Evolutionary conservation across 2,113 vertebrate species (phyloP).

Genomic region (Triplophysa dalaica): DNA sequence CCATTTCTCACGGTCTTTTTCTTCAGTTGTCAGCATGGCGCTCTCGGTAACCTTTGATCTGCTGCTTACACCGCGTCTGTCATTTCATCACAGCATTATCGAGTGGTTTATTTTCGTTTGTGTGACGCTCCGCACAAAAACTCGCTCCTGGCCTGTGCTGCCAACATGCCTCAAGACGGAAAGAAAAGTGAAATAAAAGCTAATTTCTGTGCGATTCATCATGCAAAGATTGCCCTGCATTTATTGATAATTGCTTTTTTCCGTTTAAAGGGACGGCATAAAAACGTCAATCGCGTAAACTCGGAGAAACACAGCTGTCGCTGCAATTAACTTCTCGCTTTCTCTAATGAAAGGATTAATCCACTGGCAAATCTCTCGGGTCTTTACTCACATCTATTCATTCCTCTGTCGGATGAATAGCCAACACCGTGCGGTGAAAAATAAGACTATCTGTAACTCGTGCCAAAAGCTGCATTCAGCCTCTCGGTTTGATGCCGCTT

Average conservation of each 20-base stretch:
- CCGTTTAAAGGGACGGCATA: conserved; percentile 69
- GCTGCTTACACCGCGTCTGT: conserved; percentile 57
- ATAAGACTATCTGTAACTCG: conserved; percentile 70
- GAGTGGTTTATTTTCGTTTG: conserved; percentile 73
- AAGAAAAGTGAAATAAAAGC: conserved; percentile 67
- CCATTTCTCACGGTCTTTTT: conserved; percentile 20
- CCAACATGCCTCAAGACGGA: conserved; percentile 63
- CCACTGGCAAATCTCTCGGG: conserved; percentile 75
- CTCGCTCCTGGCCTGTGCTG: conserved; percentile 58
- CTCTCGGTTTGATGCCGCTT: conserved; percentile 66
- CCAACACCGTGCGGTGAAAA: conserved; percentile 62
- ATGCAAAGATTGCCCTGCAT: conserved; percentile 73
- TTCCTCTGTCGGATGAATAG: conserved; percentile 66
- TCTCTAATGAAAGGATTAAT: conserved; percentile 81
- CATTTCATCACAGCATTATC: conserved; percentile 55
- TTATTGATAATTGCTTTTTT: conserved; percentile 83
- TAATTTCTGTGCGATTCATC: conserved; percentile 76
- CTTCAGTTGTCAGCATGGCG: conserved; percentile 55
- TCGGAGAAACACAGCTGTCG: conserved; percentile 77
- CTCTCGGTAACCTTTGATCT: conserved; percentile 70
- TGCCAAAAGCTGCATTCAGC: conserved; percentile 73
- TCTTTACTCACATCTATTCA: conserved; percentile 76
- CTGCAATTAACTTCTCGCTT: conserved; percentile 80
- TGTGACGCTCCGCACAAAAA: conserved; percentile 54
- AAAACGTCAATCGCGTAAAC: conserved; percentile 73